Conservation (phyloP, 2,113 vertebrate species). For the Otus sunia region DNA sequence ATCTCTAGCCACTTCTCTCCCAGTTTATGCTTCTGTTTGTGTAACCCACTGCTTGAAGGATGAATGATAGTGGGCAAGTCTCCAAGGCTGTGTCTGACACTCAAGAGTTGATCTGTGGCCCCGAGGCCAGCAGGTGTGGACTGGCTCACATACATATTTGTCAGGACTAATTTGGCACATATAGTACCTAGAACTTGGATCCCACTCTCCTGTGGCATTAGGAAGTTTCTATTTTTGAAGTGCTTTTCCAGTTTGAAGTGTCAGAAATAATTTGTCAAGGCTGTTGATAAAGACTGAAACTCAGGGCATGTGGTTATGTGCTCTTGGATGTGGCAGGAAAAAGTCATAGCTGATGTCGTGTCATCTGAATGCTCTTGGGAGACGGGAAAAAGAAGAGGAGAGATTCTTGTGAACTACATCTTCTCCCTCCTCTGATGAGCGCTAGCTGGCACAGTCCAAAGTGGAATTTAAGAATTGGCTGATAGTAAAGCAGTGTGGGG, state of each 20-base stretch:
- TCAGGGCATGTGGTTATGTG: neutral
- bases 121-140: neutral
- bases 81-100: neutral
- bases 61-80: neutral
- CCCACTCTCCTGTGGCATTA: neutral
- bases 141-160: neutral
- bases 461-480: neutral
- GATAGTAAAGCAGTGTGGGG: neutral
- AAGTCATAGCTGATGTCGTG: neutral
- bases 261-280: neutral
- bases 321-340: neutral
- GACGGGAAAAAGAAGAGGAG: neutral
- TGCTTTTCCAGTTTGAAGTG: neutral
- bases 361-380: neutral
- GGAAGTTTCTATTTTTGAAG: neutral
- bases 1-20: neutral
- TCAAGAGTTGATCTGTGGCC: neutral
- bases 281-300: neutral
- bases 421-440: neutral
- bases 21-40: neutral
- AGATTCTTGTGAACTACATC: neutral
- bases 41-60: neutral
- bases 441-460: neutral
- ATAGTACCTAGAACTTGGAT: neutral
- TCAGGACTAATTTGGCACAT: neutral